phyloP scores from a whole-genome alignment of 2,888 invertebrate species.

The Protodeltote pygarga region DNA sequence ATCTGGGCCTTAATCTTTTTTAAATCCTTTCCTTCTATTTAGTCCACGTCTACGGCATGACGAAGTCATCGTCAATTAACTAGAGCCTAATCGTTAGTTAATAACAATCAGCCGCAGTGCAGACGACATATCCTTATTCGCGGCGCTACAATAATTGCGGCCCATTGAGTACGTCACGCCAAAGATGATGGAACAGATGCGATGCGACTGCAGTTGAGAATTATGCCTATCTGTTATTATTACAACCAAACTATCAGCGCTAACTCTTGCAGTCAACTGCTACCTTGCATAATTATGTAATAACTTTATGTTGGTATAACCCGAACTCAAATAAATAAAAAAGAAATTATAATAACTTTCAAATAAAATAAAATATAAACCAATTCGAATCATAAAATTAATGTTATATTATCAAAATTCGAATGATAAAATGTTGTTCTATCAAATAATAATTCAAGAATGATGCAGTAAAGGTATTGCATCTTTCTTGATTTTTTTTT shows the following conservation, averaged over 20 bases:
- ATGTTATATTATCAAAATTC: no score
- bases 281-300: not conserved
- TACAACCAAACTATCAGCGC: no score
- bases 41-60: constrained; percentile 17
- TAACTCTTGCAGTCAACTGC: no score
- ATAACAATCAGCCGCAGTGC: constrained; percentile 37
- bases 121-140: constrained; percentile 71
- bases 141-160: constrained; percentile 66
- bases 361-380: no score
- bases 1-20: no score
- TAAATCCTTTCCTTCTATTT: not conserved
- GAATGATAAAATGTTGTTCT: no score
- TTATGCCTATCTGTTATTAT: no score
- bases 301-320: not conserved
- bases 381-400: no score
- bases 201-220: no score
- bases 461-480: no score
- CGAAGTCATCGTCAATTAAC: constrained; percentile 43
- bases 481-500: no score
- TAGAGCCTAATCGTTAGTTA: constrained; percentile 52
- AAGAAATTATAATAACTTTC: not conserved
- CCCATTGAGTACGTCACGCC: constrained; percentile 52
- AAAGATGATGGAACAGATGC: constrained; percentile 39
- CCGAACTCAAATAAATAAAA: not conserved
- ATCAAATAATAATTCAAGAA: no score